Evolutionary conservation across 64 coral and sea anemone genomes (phyloP), one percentile per base, ranked within the genome.

Genomic region (Stylophora pistillata): DNA sequence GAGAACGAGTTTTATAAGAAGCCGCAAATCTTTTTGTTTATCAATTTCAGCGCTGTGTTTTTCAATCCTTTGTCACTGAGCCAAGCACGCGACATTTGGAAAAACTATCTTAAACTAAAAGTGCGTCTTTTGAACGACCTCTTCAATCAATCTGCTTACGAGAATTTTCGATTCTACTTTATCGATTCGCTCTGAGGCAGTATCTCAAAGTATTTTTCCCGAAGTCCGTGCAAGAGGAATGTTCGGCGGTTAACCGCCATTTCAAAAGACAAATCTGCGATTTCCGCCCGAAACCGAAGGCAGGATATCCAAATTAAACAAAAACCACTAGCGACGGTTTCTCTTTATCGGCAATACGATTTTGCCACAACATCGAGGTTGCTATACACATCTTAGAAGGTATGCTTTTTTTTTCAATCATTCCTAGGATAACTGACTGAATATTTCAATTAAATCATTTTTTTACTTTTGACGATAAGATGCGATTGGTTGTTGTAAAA

Each of bases 281-380:
- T 53, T 76, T 76, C 73, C 31, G 73, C 16, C 41, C 33, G 32
- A 76, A 76, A 23, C 73, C 33, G 32, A 76, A 76, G 53, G 73
- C 18, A 76, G 7, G 53, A 41, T 47, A 47, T 47, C 37, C 34
- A n/a, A n/a, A n/a, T n/a, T n/a, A n/a, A n/a, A n/a, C n/a, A 37
- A 9, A 20, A 23, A 76, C 14, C 15, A 23, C 11, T 10, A 23
- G 16, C 0, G 32, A 9, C 73, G 18, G 32, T 76, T 76, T 32
- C 32, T 76, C 2, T 76, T 33, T 37, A 75, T 47, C 34, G 16
- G 33, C n/a, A 20, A 47, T 47, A 47, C 37, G 37, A 47, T 47
- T 54, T 76, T 6, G 16, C 32, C 0, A 21, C 16, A 76, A 54
- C 15, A 25, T n/a, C 64, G 64, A 68, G 25, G 26, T 1, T 25